phyloP scores from a whole-genome alignment of 2,797 vertebrate genomes.

The Taenioides sp. region DNA sequence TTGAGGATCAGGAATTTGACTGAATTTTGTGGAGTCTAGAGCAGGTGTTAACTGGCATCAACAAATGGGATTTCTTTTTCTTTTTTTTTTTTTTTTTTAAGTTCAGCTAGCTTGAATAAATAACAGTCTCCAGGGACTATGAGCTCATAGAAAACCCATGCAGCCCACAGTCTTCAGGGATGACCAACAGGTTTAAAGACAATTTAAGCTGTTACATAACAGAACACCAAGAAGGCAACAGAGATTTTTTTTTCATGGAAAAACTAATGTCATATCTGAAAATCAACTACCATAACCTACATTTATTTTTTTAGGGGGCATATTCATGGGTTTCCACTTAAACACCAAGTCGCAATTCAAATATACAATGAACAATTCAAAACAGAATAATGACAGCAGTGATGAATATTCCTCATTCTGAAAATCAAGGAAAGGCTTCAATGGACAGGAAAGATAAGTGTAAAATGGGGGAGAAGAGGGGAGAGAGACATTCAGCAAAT shows the following conservation, averaged over 20 bases:
- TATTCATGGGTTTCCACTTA: too few relatives aligned
- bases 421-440: too few relatives aligned
- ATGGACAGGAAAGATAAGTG: too few relatives aligned
- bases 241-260: not conserved
- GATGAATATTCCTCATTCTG: too few relatives aligned
- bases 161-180: slow-evolving; percentile 35
- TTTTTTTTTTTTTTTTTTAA: slow-evolving; percentile 28
- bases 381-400: too few relatives aligned
- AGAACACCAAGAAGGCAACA: not conserved
- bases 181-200: not conserved
- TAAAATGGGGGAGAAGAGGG: too few relatives aligned
- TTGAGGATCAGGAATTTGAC: slow-evolving; percentile 12
- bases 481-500: not conserved
- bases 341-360: too few relatives aligned
- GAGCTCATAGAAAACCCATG: slow-evolving; percentile 46
- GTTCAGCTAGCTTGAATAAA: slow-evolving; percentile 38
- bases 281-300: too few relatives aligned
- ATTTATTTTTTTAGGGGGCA: too few relatives aligned
- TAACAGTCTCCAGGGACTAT: slow-evolving; percentile 45
- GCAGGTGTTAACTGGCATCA: slow-evolving; percentile 55
- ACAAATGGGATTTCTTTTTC: slow-evolving; percentile 23
- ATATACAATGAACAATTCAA: too few relatives aligned
- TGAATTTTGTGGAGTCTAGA: slow-evolving; percentile 30
- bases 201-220: slow-evolving; percentile 1
- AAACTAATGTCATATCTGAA: not conserved